These are phyloP conservation scores for Caligus rogercresseyi DNA, from an alignment of 1,140 invertebrate genomes.

Conservation along the genomic window DNA sequence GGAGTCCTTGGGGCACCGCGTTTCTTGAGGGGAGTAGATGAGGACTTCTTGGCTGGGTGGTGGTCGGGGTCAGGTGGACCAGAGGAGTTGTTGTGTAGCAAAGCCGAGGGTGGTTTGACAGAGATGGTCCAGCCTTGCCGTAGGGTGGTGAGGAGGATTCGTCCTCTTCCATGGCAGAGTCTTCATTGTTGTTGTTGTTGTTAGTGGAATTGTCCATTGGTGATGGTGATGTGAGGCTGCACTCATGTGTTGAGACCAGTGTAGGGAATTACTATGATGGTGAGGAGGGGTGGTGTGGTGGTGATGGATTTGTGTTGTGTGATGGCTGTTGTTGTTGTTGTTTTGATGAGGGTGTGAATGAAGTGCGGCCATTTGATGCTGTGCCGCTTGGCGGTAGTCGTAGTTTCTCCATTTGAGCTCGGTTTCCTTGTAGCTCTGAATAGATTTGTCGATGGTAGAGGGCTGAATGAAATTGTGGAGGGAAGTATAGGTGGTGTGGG, in stretches of 20 bases:
- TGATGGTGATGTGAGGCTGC: no score
- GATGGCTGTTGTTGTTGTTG: background rate
- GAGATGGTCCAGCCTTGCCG: background rate
- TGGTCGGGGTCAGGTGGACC: no score
- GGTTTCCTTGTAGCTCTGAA: background rate
- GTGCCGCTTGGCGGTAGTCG: no score
- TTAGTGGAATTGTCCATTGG: background rate
- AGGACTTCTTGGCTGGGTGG: no score
- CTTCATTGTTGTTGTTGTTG: no score
- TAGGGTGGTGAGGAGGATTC: background rate
- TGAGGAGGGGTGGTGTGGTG: background rate
- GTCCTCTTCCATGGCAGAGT: background rate
- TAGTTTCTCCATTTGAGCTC: no score
- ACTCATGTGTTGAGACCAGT: background rate
- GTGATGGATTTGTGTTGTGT: background rate
- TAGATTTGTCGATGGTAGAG: background rate
- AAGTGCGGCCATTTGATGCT: background rate
- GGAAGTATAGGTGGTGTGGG: conserved; percentile 2
- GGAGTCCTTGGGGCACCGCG: background rate
- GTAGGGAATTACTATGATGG: no score
- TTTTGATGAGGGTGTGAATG: no score
- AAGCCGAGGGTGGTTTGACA: background rate
- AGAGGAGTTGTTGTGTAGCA: background rate
- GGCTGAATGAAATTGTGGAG: background rate
- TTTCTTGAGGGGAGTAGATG: background rate